Conservation (phyloP, 2,797 vertebrate genomes). For the Poeciliopsis gracilis region DNA sequence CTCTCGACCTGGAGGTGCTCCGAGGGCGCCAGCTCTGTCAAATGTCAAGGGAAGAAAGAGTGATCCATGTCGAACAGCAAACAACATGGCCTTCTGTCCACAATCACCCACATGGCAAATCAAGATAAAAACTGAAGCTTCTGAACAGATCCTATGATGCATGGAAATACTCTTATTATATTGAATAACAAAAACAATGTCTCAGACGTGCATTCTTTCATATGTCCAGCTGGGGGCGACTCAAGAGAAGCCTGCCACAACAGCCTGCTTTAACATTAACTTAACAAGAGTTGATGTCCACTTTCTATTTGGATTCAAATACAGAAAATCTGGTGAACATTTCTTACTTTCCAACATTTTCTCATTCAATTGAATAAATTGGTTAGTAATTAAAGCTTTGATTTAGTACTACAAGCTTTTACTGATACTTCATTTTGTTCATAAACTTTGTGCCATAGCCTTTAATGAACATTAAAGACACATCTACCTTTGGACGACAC, state of each 20-base stretch:
- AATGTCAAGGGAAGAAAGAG: neutral
- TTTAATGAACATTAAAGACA: neutral
- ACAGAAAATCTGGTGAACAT: too few species aligned
- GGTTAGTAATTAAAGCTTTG: neutral
- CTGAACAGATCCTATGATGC: neutral
- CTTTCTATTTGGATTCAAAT: neutral
- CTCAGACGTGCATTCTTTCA: neutral
- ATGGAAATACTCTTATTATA: neutral
- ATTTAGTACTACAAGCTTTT: neutral
- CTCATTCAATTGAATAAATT: neutral
- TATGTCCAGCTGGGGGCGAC: neutral
- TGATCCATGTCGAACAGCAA: neutral
- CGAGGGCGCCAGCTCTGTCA: constrained; percentile 88
- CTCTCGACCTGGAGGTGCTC: constrained; percentile 92
- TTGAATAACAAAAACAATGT: neutral
- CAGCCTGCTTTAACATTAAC: neutral
- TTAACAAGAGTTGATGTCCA: neutral
- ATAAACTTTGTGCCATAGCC: neutral
- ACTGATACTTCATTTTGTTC: neutral
- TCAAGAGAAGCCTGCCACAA: neutral
- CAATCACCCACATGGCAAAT: neutral
- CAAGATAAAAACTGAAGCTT: neutral
- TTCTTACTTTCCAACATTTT: neutral
- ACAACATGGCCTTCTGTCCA: neutral
- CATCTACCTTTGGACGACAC: neutral